Evolutionary conservation across 2,888 invertebrate genomes (phyloP).

Genomic region (Physocephala rufipes): DNA sequence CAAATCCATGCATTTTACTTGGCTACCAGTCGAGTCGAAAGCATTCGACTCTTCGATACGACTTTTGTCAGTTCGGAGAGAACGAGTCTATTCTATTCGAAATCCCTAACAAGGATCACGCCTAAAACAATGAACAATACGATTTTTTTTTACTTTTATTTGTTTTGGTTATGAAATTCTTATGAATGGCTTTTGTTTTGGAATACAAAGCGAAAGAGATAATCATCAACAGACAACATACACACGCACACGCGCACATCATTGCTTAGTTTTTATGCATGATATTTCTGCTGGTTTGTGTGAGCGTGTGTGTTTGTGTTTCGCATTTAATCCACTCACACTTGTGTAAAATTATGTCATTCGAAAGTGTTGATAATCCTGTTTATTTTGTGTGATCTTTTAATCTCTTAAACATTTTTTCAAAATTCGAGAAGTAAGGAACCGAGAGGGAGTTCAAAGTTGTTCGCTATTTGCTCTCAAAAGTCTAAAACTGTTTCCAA

Average conservation of each 20-base stretch:
- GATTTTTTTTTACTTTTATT: constrained; percentile 3
- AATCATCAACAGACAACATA: constrained; percentile 26
- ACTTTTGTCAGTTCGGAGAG: not conserved
- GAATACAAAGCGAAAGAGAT: constrained; percentile 15
- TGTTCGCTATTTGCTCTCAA: too few relatives aligned
- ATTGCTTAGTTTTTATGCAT: constrained; percentile 20
- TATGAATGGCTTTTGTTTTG: constrained; percentile 33
- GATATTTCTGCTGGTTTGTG: too few relatives aligned
- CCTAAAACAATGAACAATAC: constrained; percentile 47
- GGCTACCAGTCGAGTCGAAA: not conserved
- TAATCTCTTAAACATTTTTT: not conserved
- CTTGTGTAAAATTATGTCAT: constrained; percentile 30
- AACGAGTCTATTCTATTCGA: not conserved
- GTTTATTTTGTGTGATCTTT: not conserved
- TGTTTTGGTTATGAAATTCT: constrained; percentile 39
- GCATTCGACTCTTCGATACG: not conserved
- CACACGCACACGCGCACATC: constrained; percentile 17
- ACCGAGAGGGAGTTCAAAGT: too few relatives aligned
- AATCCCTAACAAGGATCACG: constrained; percentile 47
- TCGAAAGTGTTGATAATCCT: constrained; percentile 31
- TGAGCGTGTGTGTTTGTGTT: constrained; percentile 20
- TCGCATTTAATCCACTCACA: not conserved
- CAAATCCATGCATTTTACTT: not conserved
- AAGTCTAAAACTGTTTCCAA: too few relatives aligned
- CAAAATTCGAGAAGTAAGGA: not conserved